Conservation (phyloP, 2,797 vertebrate genomes). For the Glyptemys insculpta region DNA sequence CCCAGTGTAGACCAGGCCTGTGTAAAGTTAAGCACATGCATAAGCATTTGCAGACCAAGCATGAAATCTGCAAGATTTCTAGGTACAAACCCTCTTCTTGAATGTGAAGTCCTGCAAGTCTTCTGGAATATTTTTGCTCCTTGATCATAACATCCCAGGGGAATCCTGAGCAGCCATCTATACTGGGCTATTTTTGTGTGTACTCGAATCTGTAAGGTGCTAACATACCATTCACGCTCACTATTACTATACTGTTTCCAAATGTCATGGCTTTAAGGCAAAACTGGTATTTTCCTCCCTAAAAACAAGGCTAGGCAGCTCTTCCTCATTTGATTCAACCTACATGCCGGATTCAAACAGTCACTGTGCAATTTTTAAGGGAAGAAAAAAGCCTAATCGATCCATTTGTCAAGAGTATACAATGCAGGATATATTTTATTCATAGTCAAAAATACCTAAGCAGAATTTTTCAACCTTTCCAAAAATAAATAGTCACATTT, state of each 20-base stretch:
- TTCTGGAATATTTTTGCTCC: not conserved
- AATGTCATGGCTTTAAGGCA: not conserved
- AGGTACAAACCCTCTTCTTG: not conserved
- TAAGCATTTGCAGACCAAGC: not conserved
- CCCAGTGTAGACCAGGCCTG: too few relatives aligned
- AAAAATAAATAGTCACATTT: not conserved
- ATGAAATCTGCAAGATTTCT: not conserved
- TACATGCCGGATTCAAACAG: not conserved
- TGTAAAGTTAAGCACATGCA: not conserved
- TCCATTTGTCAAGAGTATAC: not conserved
- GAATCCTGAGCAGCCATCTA: not conserved
- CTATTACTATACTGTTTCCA: not conserved
- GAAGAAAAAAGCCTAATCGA: not conserved
- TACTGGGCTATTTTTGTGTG: accelerated
- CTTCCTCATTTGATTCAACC: not conserved
- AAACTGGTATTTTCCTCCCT: not conserved
- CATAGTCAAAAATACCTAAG: not conserved
- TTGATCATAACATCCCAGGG: not conserved
- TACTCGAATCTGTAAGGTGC: not conserved
- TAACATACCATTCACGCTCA: not conserved
- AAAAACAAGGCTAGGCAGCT: not conserved
- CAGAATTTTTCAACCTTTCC: not conserved
- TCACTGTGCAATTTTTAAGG: not conserved
- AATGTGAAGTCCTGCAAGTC: not conserved
- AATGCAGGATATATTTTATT: not conserved